Evolutionary conservation across 2,888 invertebrate species (phyloP), one percentile per base, ranked within the genome.

Genomic region (Agrochola macilenta): DNA sequence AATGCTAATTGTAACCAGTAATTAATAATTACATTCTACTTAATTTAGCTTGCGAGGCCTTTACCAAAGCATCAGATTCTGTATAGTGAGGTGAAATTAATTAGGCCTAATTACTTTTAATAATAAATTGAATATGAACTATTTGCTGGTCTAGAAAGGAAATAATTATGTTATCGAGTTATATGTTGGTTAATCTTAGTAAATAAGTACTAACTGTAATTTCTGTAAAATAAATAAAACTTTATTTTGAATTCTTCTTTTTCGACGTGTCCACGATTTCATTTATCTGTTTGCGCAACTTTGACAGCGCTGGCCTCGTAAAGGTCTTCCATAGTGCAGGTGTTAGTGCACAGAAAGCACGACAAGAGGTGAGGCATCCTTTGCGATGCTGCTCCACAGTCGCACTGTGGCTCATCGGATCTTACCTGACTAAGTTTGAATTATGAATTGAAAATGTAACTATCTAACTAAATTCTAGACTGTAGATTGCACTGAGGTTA

Each of bases 21-120:
- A 69, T 76, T 85, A 72, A 46, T 72, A 26, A 74, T 74, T 74
- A 71, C 43, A 61, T 65, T 73, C 23, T 63, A 76, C 12, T 58
- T 73, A 65, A 82, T 76, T 85, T 58, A 39, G n/a, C 23, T 68
- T 17, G n/a, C 30, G 52, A 65, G 7, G 35, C 49, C 60, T 17
- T 60, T 43, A 61, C 77, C 73, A 74, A 70, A 68, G n/a, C 46
- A 39, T 76, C 65, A 63, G 23, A 52, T 63, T 69, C 14, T 70
- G 57, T 79, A 39, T 39, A 68, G 30, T n/a, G 35, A 66, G n/a
- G n/a, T 58, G 14, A 77, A 52, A 69, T 82, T 70, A 81, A 76
- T 81, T 81, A 64, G 52, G 57, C 49, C 1, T 57, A 60, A 68
- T 73, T 82, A 76, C 30, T 61, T 80, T 58, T n/a, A 54, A 66